Percentiles rank a stretch among this genome's conserved stretches.
phyloP scores from a whole-genome alignment of 23 tunicate genomes.

The Trididemnum nubilum region DNA sequence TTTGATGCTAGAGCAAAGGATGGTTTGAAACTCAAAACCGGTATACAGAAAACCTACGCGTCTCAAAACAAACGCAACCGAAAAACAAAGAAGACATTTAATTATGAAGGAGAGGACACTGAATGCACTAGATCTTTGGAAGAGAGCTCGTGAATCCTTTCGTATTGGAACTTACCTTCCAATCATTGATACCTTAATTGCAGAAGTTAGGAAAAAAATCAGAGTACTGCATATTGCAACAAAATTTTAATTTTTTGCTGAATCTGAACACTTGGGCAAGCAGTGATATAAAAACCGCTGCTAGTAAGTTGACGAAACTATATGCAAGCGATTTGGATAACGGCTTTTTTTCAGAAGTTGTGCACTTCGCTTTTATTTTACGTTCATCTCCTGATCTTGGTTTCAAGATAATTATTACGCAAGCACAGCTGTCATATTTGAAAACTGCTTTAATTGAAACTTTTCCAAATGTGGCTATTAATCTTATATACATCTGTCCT shows the following conservation, averaged over 20 bases:
- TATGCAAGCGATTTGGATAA: constrained; percentile 23
- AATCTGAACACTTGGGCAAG: constrained; percentile 14
- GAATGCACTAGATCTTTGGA: constrained; percentile 8
- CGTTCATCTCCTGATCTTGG: constrained; percentile 21
- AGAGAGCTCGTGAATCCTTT: constrained; percentile 20
- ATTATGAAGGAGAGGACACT: constrained; percentile 23
- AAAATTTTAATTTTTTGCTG: constrained; percentile 14
- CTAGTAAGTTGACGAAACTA: constrained; percentile 11
- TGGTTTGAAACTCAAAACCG: constrained; percentile 20
- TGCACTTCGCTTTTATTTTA: constrained; percentile 7
- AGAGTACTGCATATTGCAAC: constrained; percentile 16
- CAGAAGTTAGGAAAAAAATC: constrained; percentile 18
- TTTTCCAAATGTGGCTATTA: constrained; percentile 27
- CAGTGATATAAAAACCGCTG: neutral
- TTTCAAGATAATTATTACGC: neutral
- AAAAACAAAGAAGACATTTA: constrained; percentile 25
- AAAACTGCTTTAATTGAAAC: constrained; percentile 1
- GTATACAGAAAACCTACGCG: constrained; percentile 11
- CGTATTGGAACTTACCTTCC: constrained; percentile 29
- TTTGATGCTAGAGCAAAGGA: constrained; percentile 14
- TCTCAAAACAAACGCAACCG: constrained; percentile 30
- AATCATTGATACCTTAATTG: constrained; percentile 22
- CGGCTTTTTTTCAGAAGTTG: constrained; percentile 14
- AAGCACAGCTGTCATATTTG: constrained; percentile 25
- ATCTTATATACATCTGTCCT: constrained; percentile 3